A percentile compares a stretch with the other conserved stretches of the same genome.
Conservation (phyloP, 1,140 invertebrate genomes). For the Agrilus planipennis region DNA sequence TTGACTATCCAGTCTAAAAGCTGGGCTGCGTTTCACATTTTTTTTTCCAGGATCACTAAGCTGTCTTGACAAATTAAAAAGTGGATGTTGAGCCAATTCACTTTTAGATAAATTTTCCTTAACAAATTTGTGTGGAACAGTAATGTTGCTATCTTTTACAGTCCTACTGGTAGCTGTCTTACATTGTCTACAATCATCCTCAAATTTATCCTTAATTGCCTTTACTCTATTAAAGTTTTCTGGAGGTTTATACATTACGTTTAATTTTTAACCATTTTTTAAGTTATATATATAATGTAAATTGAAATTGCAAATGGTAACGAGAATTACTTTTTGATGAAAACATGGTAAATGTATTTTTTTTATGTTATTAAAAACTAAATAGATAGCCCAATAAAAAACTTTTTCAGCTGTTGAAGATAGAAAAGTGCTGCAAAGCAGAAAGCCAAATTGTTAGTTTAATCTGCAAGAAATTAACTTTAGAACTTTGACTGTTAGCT, state of each 20-base stretch:
- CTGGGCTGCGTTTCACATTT: conserved; percentile 46
- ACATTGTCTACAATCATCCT: conserved; percentile 20
- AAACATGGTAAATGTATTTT: no score
- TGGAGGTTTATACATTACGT: conserved; percentile 27
- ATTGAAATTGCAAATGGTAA: no score
- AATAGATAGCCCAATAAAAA: no score
- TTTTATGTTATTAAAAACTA: no score
- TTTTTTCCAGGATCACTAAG: conserved; percentile 43
- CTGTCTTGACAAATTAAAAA: conserved; percentile 35
- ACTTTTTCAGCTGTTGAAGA: no score
- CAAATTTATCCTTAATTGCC: conserved; percentile 29
- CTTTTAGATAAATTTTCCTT: not conserved
- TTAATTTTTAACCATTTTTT: no score
- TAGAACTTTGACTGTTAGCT: no score
- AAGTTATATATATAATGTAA: no score
- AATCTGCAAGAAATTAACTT: no score
- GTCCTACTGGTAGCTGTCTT: conserved; percentile 7
- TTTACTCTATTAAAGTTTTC: conserved; percentile 29
- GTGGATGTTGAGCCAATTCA: conserved; percentile 2
- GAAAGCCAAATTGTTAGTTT: no score
- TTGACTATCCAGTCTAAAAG: conserved; percentile 42
- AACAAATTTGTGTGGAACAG: conserved; percentile 1
- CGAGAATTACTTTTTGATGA: no score
- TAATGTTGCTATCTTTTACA: conserved; percentile 4
- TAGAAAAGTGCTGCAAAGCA: no score